Evolutionary conservation across 1,140 invertebrate species (phyloP), one percentile per base, ranked within the genome.

Genomic region (Eriocheir sinensis): DNA sequence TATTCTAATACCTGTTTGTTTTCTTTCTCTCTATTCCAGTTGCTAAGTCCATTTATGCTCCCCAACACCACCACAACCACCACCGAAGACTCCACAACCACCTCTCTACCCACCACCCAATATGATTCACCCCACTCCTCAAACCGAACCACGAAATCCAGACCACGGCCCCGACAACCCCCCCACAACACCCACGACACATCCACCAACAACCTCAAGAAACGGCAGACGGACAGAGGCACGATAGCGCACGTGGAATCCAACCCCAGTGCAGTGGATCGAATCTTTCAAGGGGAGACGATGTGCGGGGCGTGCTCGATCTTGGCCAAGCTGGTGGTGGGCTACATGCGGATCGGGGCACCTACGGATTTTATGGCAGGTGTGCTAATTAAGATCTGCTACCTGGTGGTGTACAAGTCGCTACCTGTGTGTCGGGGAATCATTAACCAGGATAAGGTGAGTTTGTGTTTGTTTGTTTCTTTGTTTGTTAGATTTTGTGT

Each of bases 391-490:
- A 96, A 94, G 81, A 94, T 96, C n/a, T 96, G 95, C 81, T 96
- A 93, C 53, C 41, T 94, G 38, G 72, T 96, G 3, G 90, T 34
- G 1, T 96, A 96, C 72, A 81, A 93, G 44, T 94, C 93, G 17
- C 89, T 94, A 0, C 21, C 83, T 0, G 95, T 95, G n/a, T 96
- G 95, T 34, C 79, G 93, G 17, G 95, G 95, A 27, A 90, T 96
- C 44, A 95, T 96, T 36, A 92, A 95, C 38, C 95, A 95, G 53
- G 95, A 96, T 40, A 96, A 96, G 91, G 95, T 96, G 60, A 36
- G 91, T 81, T 36, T 44, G 12, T 85, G 30, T 30, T 21, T 34
- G 80, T 30, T 44, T 83, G 0, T 91, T 4, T 15, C 8, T 36
- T 15, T 40, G 36, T 30, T 81, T 30, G n/a, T 80, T 0, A 36